phyloP scores from a whole-genome alignment of 2,113 vertebrate genomes.

The Boulengeromyrus knoepffleri region DNA sequence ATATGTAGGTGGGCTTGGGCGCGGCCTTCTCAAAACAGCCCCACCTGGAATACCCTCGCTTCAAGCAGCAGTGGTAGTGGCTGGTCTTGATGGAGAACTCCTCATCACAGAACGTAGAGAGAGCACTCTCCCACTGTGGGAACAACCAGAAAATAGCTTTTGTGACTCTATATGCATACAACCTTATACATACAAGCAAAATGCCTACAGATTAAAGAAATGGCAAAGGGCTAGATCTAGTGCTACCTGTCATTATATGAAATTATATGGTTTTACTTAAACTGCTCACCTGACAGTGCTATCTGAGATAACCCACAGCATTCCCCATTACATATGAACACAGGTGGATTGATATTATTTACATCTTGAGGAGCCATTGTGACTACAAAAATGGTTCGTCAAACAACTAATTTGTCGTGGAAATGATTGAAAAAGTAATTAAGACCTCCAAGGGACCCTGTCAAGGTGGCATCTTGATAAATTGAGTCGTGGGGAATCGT shows the following conservation, averaged over 20 bases:
- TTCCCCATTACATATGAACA: not conserved
- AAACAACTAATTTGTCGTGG: not conserved
- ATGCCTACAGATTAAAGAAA: not conserved
- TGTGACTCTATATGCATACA: not conserved
- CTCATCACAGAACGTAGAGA: conserved; percentile 47
- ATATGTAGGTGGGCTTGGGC: conserved; percentile 42
- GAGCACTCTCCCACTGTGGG: conserved; percentile 51
- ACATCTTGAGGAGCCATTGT: not conserved
- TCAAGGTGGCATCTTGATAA: not conserved
- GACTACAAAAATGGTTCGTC: not conserved
- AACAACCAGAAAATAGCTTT: conserved; percentile 11
- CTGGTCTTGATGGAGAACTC: conserved; percentile 47
- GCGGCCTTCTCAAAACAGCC: conserved; percentile 48
- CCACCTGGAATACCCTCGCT: not conserved
- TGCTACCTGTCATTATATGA: not conserved
- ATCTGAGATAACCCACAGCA: not conserved
- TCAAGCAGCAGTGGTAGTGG: conserved; percentile 49
- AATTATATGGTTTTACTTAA: not conserved
- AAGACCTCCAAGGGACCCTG: not conserved
- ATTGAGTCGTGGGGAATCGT: not conserved
- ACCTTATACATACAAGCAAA: not conserved
- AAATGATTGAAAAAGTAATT: not conserved
- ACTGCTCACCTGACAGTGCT: not conserved
- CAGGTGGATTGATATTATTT: not conserved
- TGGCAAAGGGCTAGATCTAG: not conserved